Conservation (phyloP, 2,797 vertebrate genomes). For the Miichthys miiuy region DNA sequence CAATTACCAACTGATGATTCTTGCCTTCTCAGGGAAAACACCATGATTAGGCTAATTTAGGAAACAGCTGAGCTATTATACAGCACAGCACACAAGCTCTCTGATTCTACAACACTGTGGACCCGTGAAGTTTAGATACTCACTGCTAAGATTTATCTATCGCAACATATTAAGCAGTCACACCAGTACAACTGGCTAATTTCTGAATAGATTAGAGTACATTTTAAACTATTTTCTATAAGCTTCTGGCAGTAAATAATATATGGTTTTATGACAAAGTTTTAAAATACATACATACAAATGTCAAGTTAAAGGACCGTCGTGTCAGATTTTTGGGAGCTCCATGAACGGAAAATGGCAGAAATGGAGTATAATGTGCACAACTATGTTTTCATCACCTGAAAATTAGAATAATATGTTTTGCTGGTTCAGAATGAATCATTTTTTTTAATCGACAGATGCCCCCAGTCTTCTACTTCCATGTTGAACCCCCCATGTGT, state of each 20-base stretch:
- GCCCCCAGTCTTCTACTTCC: too few relatives aligned
- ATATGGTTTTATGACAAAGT: background rate
- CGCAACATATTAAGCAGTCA: background rate
- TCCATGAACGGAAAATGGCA: too few relatives aligned
- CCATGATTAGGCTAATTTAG: constrained; percentile 42
- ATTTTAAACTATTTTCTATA: background rate
- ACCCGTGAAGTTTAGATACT: background rate
- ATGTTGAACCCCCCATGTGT: too few relatives aligned
- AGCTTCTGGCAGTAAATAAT: background rate
- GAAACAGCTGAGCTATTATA: constrained; percentile 63
- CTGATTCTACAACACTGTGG: constrained; percentile 10
- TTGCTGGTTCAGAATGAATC: too few relatives aligned
- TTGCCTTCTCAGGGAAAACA: constrained; percentile 37
- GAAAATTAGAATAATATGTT: too few relatives aligned
- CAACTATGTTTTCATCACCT: too few relatives aligned
- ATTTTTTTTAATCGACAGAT: too few relatives aligned
- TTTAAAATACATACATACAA: too few relatives aligned
- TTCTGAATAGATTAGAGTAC: background rate
- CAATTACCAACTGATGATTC: constrained; percentile 34
- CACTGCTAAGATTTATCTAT: background rate
- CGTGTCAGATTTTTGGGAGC: too few relatives aligned
- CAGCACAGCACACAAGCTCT: constrained; percentile 23
- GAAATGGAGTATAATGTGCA: too few relatives aligned
- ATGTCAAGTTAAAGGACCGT: too few relatives aligned
- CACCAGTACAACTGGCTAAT: background rate